Evolutionary conservation across 2,113 vertebrate species (phyloP).

Genomic region (Myocastor coypus): DNA sequence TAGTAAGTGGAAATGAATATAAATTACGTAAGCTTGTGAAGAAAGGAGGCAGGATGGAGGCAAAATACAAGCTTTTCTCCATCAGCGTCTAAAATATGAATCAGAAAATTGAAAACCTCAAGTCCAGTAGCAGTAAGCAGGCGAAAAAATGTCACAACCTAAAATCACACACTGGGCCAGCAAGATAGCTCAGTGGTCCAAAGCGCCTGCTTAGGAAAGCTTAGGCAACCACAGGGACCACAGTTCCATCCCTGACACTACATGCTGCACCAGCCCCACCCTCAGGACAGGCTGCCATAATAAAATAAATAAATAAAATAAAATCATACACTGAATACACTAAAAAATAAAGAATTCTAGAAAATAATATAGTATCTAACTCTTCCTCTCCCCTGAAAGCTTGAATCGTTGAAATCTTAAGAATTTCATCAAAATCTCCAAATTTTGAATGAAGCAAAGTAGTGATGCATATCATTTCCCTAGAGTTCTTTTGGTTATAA

Average conservation of each 20-base stretch:
- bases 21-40: not conserved
- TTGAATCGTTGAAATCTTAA: not conserved
- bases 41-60: not conserved
- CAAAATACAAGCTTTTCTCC: not conserved
- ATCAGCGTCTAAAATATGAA: not conserved
- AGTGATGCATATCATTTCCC: not conserved
- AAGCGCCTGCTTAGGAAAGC: too few species aligned
- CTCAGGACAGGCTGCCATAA: too few species aligned
- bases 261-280: too few species aligned
- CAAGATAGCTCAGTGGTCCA: too few species aligned
- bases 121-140: not conserved
- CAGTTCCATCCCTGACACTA: too few species aligned
- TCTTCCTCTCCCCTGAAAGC: not conserved
- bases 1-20: not conserved
- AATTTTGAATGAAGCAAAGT: not conserved
- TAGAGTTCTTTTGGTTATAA: not conserved
- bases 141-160: not conserved
- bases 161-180: fast-evolving
- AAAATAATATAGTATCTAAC: not conserved
- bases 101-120: not conserved
- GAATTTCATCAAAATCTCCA: not conserved
- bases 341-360: not conserved
- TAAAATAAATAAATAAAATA: not conserved
- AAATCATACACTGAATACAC: not conserved
- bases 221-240: too few species aligned